A percentile compares a stretch with the other conserved stretches of the same genome.
Evolutionary conservation across 2,797 vertebrate species (phyloP).

Genomic region (Esox lucius): DNA sequence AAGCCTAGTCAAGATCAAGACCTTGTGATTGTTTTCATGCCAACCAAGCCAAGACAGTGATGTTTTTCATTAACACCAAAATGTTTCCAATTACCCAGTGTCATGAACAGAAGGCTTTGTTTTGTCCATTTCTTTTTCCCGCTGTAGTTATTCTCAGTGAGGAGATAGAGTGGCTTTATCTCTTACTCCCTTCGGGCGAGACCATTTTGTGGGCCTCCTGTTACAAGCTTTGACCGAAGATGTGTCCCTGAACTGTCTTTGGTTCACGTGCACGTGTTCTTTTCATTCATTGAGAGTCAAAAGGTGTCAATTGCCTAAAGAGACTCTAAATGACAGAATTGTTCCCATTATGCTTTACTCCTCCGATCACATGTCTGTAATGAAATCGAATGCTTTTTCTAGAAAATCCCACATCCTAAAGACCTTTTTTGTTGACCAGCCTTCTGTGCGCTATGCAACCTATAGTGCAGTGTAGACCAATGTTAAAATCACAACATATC

Average conservation of each 20-base stretch:
- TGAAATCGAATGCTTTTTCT: constrained; percentile 49
- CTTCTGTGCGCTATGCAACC: constrained; percentile 4
- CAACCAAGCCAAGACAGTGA: background rate
- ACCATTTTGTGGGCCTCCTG: background rate
- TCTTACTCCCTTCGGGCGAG: background rate
- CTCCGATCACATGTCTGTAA: constrained; percentile 39
- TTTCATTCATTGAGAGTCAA: constrained; percentile 50
- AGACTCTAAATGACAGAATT: constrained; percentile 54
- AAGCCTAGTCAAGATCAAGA: background rate
- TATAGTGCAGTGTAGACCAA: too few species aligned
- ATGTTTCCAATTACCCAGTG: background rate
- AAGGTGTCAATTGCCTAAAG: constrained; percentile 55
- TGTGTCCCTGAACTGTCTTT: constrained; percentile 29
- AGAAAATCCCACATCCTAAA: constrained; percentile 51
- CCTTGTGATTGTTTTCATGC: background rate
- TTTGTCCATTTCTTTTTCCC: background rate
- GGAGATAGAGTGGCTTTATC: background rate
- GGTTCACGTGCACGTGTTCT: constrained; percentile 31
- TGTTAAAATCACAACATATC: too few species aligned
- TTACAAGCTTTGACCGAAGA: constrained; percentile 36
- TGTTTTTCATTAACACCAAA: constrained; percentile 1
- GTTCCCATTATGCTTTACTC: constrained; percentile 48
- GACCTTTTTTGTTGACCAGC: constrained; percentile 36
- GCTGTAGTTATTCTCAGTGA: background rate
- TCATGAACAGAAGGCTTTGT: constrained; percentile 2